Evolutionary conservation across 1,140 invertebrate species (phyloP).

Genomic region (Triops longicaudatus): DNA sequence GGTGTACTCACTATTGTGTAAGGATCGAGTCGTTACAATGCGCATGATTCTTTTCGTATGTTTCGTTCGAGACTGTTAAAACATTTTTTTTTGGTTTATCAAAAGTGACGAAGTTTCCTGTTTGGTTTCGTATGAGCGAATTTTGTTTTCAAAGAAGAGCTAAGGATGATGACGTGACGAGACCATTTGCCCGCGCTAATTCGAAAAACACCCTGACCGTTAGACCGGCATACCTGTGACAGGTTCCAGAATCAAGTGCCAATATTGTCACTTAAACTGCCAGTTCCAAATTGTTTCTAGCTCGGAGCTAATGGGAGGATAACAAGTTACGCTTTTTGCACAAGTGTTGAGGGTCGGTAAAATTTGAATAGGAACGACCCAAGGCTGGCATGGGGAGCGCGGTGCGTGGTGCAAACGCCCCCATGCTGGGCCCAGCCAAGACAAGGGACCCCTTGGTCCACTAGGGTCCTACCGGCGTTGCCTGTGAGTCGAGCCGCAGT

Average conservation of each 20-base stretch:
- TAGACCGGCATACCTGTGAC: too few species aligned
- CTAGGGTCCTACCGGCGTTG: not conserved
- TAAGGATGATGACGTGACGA: too few species aligned
- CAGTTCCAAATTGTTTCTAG: not conserved
- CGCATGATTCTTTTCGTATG: too few species aligned
- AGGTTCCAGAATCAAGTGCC: not conserved
- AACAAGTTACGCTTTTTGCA: conserved; percentile 3
- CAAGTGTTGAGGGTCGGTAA: not conserved
- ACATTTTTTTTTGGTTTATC: too few species aligned
- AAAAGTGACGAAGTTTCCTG: too few species aligned
- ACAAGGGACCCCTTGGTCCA: not conserved
- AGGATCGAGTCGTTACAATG: too few species aligned
- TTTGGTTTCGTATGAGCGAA: too few species aligned
- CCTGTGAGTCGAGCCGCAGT: not conserved
- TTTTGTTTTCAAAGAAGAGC: too few species aligned
- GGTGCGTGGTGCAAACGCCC: not conserved
- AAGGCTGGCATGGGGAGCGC: not conserved
- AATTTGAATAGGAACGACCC: not conserved
- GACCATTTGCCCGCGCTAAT: too few species aligned
- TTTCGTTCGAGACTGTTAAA: too few species aligned
- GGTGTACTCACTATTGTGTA: too few species aligned
- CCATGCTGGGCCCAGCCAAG: conserved; percentile 4
- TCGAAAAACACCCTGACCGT: too few species aligned
- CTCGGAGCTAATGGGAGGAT: not conserved
- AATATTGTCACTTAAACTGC: not conserved